Evolutionary conservation across 2,113 vertebrate genomes (phyloP).

Genomic region (Nematolebias whitei): DNA sequence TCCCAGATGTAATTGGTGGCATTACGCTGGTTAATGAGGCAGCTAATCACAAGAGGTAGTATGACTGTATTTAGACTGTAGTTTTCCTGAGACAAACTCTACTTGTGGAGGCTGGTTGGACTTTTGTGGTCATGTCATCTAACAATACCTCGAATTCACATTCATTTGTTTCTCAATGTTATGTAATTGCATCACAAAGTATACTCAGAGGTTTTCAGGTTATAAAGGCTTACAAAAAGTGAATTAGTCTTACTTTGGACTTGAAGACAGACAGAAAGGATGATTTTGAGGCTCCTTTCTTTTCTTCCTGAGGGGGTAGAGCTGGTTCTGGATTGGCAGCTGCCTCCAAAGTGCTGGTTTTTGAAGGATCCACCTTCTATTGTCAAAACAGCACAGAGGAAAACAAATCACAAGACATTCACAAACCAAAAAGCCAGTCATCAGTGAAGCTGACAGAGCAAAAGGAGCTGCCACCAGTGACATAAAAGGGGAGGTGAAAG

Average conservation of each 20-base stretch:
- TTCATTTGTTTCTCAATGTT: conserved; percentile 55
- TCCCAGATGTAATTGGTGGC: conserved; percentile 34
- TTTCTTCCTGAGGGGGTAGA: conserved; percentile 66
- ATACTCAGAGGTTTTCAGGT: conserved; percentile 10
- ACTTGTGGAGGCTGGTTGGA: conserved; percentile 72
- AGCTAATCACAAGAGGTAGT: conserved; percentile 3
- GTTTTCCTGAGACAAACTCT: conserved; percentile 65
- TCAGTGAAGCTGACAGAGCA: conserved; percentile 16
- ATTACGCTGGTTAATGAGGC: conserved; percentile 54
- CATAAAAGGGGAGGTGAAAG: conserved; percentile 14
- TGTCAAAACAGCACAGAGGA: conserved; percentile 31
- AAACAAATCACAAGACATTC: conserved; percentile 22
- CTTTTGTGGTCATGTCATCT: conserved; percentile 69
- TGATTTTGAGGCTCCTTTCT: conserved; percentile 62
- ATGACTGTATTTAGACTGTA: conserved; percentile 58
- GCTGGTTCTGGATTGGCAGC: conserved; percentile 71
- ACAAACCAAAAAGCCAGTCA: neutral
- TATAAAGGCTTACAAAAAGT: neutral
- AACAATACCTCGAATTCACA: conserved; percentile 77
- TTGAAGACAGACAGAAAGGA: conserved; percentile 73
- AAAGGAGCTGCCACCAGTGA: conserved; percentile 42
- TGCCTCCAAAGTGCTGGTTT: conserved; percentile 75
- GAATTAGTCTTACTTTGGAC: conserved; percentile 73
- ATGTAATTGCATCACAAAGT: conserved; percentile 2
- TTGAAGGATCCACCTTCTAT: conserved; percentile 77